Conservation (phyloP, 1,140 invertebrate genomes). For the Phymorhynchus buccinoides region DNA sequence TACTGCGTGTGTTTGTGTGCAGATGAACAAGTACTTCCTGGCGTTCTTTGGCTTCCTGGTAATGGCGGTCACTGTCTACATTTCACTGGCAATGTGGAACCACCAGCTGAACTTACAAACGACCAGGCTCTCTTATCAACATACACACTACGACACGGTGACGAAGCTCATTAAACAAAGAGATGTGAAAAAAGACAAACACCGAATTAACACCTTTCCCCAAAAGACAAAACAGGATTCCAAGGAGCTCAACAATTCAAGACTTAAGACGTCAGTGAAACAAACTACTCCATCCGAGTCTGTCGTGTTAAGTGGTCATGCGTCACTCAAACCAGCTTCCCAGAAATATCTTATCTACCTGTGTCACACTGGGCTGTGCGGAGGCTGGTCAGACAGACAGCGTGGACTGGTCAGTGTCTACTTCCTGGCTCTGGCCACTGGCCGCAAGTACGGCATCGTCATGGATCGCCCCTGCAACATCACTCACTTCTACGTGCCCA, state of each 20-base stretch:
- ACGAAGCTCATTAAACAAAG: not conserved
- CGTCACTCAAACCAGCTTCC: not conserved
- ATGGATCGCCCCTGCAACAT: conserved; percentile 55
- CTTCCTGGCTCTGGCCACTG: conserved; percentile 42
- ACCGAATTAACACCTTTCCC: not conserved
- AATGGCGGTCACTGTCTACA: not conserved
- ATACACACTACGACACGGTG: not conserved
- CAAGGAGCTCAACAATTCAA: no score
- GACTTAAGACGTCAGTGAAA: no score
- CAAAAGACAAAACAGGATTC: not conserved
- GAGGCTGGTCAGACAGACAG: conserved; percentile 57
- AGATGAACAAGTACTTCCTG: not conserved
- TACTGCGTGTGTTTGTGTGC: no score
- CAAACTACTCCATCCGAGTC: no score
- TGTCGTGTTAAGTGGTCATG: not conserved
- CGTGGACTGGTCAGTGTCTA: conserved; percentile 48
- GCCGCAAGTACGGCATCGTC: conserved; percentile 46
- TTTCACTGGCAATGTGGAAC: not conserved
- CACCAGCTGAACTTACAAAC: not conserved
- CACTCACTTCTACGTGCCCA: conserved; percentile 43
- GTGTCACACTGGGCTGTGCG: conserved; percentile 50
- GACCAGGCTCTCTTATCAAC: not conserved
- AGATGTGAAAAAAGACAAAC: not conserved
- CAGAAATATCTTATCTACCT: conserved; percentile 51
- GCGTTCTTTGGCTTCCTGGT: not conserved